Evolutionary conservation across 2,113 vertebrate genomes (phyloP).

Genomic region (Bagarius yarrelli): DNA sequence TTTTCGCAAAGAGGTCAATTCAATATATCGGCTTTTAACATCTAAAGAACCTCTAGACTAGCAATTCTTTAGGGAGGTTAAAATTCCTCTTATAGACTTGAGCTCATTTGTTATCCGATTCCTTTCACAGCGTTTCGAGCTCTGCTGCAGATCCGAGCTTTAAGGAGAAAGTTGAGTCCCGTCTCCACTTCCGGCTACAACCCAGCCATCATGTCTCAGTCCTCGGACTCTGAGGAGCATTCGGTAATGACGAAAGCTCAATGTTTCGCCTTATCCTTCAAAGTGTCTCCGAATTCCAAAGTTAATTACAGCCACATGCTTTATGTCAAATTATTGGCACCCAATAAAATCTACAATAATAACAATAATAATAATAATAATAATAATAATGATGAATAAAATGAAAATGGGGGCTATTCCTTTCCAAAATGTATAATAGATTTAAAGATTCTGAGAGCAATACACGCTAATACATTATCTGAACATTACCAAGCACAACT

Average conservation of each 20-base stretch:
- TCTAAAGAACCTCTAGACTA: not conserved
- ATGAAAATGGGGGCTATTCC: too few relatives aligned
- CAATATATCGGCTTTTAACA: not conserved
- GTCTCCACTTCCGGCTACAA: conserved; percentile 85
- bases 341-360: not conserved
- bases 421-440: not conserved
- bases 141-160: conserved; percentile 95
- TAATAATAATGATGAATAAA: too few relatives aligned
- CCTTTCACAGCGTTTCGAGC: conserved; percentile 83
- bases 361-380: too few relatives aligned
- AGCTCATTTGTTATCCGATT: not conserved
- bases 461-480: not conserved
- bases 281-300: not conserved
- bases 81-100: not conserved
- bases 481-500: not conserved
- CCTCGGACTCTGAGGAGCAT: conserved; percentile 91
- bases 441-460: not conserved
- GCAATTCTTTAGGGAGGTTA: not conserved
- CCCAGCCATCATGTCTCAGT: conserved; percentile 91
- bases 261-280: not conserved
- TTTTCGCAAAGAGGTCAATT: not conserved
- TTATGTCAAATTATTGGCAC: not conserved
- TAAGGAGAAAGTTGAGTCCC: conserved; percentile 92
- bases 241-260: conserved; percentile 73
- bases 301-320: not conserved